These are phyloP conservation scores for Eupithecia abbreviata DNA, from an alignment of 2,888 invertebrate species.

Conservation along the genomic window DNA sequence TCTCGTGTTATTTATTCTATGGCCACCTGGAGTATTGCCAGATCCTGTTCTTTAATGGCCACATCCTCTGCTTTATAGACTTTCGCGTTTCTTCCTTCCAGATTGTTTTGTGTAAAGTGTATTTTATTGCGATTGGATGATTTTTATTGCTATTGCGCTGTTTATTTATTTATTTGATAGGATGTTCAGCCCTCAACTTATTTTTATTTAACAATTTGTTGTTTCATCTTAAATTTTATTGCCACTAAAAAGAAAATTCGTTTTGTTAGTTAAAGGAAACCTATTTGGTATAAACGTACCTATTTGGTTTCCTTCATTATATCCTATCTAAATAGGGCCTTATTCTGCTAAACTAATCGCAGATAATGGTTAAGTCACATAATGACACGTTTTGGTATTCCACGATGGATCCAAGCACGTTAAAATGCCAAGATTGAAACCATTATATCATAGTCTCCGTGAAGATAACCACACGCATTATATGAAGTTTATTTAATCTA, in stretches of 20 bases:
- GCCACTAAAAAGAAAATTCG: neutral
- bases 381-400: no score
- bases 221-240: neutral
- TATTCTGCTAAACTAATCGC: no score
- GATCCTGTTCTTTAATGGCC: conserved; percentile 40
- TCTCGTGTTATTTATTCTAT: conserved; percentile 25
- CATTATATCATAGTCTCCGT: no score
- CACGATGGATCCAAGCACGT: no score
- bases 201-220: neutral
- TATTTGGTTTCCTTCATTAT: neutral
- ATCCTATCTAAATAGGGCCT: neutral
- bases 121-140: conserved; percentile 18
- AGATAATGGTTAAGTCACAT: no score
- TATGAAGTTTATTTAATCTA: no score
- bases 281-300: neutral
- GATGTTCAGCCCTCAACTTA: neutral
- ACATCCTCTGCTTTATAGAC: conserved; percentile 32
- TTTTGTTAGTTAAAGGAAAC: neutral
- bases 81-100: conserved; percentile 32
- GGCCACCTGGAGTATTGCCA: conserved; percentile 36
- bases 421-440: no score
- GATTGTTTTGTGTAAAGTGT: conserved; percentile 22
- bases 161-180: neutral
- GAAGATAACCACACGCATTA: no score
- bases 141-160: conserved; percentile 2